These are phyloP conservation scores for Drosophila phalerata DNA, from an alignment of 2,888 invertebrate genomes.

Conservation along the genomic window DNA sequence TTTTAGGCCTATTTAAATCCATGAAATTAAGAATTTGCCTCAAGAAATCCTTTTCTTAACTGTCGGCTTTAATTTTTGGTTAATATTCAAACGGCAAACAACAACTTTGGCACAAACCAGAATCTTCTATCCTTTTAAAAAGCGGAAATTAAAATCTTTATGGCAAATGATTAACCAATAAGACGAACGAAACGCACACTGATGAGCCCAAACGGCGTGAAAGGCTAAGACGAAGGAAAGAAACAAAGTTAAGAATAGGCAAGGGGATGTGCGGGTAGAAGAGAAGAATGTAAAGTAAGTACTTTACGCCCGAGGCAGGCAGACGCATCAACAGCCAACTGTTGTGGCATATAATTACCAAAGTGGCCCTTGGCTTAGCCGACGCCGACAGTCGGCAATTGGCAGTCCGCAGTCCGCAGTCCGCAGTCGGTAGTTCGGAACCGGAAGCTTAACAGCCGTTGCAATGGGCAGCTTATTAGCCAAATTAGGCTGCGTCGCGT, in stretches of 20 bases:
- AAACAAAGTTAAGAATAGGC: slow-evolving; percentile 21
- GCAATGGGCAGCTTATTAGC: slow-evolving; percentile 78
- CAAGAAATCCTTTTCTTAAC: not conserved
- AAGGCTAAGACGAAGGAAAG: slow-evolving; percentile 32
- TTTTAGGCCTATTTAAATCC: slow-evolving; percentile 22
- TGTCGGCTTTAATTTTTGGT: slow-evolving; percentile 35
- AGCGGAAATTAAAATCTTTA: slow-evolving; percentile 81
- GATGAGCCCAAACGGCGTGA: slow-evolving; percentile 26
- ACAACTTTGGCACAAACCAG: slow-evolving; percentile 14
- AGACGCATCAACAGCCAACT: slow-evolving; percentile 54
- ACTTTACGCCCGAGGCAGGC: slow-evolving; percentile 39
- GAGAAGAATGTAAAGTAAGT: slow-evolving; percentile 5
- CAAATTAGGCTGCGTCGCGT: slow-evolving; percentile 65
- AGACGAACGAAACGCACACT: slow-evolving; percentile 45
- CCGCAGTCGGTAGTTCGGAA: slow-evolving; percentile 12
- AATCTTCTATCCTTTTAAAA: slow-evolving; percentile 53
- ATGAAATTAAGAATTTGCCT: not conserved
- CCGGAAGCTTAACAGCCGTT: slow-evolving; percentile 78
- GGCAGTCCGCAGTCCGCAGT: slow-evolving; percentile 50
- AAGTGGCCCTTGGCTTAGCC: slow-evolving; percentile 65
- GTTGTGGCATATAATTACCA: slow-evolving; percentile 71
- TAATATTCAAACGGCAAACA: slow-evolving; percentile 61
- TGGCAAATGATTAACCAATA: slow-evolving; percentile 82
- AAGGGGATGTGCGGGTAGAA: slow-evolving; percentile 4
- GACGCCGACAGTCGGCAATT: slow-evolving; percentile 27